Evolutionary conservation across 2,888 invertebrate genomes (phyloP), one percentile per base, ranked within the genome.

Genomic region (Cephalotes varians): DNA sequence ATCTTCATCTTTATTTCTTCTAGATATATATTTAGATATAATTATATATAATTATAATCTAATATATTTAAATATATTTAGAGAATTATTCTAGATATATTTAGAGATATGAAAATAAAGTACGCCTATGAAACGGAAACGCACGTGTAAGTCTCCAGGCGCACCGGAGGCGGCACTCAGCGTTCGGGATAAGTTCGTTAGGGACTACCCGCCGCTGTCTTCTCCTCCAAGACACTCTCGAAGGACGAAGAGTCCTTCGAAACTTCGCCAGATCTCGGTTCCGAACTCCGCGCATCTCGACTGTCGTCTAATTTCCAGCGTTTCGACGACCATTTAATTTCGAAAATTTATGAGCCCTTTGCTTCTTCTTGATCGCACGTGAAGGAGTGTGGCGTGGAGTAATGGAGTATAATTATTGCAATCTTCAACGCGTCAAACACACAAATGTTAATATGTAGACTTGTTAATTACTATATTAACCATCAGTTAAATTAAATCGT

Each of bases 101-200:
- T 28, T 31, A 15, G 2, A 69, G 2, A 2, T 80, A 65, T 84
- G 31, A 12, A 56, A 44, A 56, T 56, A n/a, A 69, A 44, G 44
- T 77, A 71, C 77, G 77, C 77, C 77, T 69, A 77, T 77, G 77
- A 44, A 56, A 18, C 64, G 31, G 60, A 79, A 69, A 79, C 72
- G 44, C 49, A 72, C 81, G 80, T 85, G 87, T 86, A 87, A 79
- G 81, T 87, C 89, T 86, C 86, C 56, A 60, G 84, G 31, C 71
- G 81, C 82, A 81, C 85, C 81, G 79, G 74, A 81, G 85, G 88
- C 90, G 79, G 88, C 87, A 88, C 89, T 89, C 90, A 87, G 86
- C 84, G 84, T 87, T 84, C 83, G 88, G 88, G 89, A 90, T 93
- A 92, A 93, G 92, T 93, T 93, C 91, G 93, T 93, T 92, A 93